phyloP scores from a whole-genome alignment of 1,140 invertebrate genomes.

The Macrocentrus cingulum region DNA sequence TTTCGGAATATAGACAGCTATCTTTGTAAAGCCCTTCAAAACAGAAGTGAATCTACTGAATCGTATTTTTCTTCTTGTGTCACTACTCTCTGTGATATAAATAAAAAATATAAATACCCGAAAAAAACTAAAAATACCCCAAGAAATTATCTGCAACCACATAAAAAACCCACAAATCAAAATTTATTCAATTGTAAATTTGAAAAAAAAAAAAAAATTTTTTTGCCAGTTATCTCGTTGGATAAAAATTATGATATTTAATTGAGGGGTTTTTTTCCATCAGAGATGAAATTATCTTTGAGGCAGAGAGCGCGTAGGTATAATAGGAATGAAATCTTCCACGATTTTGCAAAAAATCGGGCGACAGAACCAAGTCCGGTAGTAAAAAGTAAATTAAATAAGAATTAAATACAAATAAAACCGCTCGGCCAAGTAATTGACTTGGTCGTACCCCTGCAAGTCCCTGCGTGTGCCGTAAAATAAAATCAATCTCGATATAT shows the following conservation, averaged over 20 bases:
- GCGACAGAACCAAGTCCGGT: slow-evolving; percentile 24
- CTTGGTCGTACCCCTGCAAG: slow-evolving; percentile 35
- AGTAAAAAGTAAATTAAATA: slow-evolving; percentile 60
- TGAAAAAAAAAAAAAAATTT: too few species aligned
- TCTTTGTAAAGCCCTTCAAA: slow-evolving; percentile 32
- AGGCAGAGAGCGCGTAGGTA: neutral
- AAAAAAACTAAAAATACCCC: neutral
- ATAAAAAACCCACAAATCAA: too few species aligned
- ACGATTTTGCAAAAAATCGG: too few species aligned
- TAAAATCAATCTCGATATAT: slow-evolving; percentile 38
- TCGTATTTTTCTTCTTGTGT: slow-evolving; percentile 12
- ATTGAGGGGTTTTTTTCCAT: slow-evolving; percentile 6
- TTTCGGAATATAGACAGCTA: slow-evolving; percentile 28
- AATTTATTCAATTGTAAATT: too few species aligned
- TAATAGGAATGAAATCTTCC: neutral
- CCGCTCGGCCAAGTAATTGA: slow-evolving; percentile 58
- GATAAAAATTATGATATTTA: slow-evolving; percentile 23
- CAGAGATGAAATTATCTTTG: neutral
- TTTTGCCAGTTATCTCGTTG: slow-evolving; percentile 8
- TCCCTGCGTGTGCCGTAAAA: slow-evolving; percentile 22
- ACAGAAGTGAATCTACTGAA: slow-evolving; percentile 26
- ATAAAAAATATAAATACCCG: neutral
- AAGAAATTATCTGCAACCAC: neutral
- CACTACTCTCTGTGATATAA: slow-evolving; percentile 6
- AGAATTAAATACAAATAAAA: slow-evolving; percentile 61